Percentiles rank a stretch among this genome's conserved stretches.
phyloP scores from a whole-genome alignment of 2,888 invertebrate genomes.

The Lymantria dispar region DNA sequence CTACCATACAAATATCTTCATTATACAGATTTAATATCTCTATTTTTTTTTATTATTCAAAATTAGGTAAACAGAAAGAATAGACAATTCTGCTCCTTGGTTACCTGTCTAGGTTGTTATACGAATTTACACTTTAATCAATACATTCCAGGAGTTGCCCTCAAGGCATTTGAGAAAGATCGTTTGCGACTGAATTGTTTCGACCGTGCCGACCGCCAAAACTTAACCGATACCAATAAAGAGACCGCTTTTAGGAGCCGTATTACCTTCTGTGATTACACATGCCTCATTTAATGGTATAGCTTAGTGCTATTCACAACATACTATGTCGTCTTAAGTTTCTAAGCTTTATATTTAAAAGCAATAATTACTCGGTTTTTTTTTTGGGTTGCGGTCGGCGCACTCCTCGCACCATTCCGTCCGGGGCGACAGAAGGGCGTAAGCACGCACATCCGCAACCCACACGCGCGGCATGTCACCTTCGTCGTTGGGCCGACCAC shows the following conservation, averaged over 20 bases:
- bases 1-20: no score
- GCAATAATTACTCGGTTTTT: no score
- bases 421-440: no score
- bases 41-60: no score
- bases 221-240: constrained; percentile 1
- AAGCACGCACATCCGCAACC: no score
- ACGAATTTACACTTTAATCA: constrained; percentile 8
- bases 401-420: no score
- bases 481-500: no score
- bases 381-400: no score
- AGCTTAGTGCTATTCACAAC: neutral
- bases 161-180: constrained; percentile 4
- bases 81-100: neutral
- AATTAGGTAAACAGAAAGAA: neutral
- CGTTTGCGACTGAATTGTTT: constrained; percentile 1
- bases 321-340: no score
- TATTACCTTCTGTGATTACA: constrained; percentile 11
- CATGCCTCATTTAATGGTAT: constrained; percentile 1
- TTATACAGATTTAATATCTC: no score
- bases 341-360: no score
- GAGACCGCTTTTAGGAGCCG: constrained; percentile 7
- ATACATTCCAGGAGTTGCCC: constrained; percentile 18
- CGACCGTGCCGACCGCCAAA: constrained; percentile 1
- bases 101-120: neutral
- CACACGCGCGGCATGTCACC: no score